Percentiles rank a stretch among this genome's conserved stretches.
These are phyloP conservation scores for Oceanites oceanicus DNA, from an alignment of 2,113 vertebrate species.

Conservation along the genomic window DNA sequence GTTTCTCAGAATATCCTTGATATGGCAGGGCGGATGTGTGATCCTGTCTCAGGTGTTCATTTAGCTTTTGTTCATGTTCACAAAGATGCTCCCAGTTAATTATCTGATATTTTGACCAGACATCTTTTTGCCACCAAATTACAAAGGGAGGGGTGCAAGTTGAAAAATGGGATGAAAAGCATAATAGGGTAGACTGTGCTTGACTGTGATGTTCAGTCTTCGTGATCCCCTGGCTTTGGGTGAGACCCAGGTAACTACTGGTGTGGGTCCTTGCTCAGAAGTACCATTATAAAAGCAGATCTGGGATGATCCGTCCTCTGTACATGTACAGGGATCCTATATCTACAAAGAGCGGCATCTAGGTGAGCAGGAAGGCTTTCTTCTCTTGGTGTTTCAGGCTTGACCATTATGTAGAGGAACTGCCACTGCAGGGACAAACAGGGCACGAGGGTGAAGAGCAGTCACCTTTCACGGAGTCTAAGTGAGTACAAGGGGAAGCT, in stretches of 20 bases:
- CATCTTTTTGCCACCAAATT: slow-evolving; percentile 7
- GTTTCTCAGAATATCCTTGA: neutral
- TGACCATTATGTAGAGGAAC: neutral
- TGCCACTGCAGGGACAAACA: neutral
- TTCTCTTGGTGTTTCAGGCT: neutral
- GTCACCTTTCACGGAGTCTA: fast-evolving
- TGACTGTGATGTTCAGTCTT: neutral
- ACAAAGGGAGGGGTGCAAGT: neutral
- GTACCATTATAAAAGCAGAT: neutral
- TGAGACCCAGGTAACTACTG: neutral
- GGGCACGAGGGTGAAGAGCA: neutral
- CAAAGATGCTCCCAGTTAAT: neutral
- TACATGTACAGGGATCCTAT: fast-evolving
- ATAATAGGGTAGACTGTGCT: neutral
- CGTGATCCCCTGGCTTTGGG: neutral
- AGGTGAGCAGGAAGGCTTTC: neutral
- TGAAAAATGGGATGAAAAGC: slow-evolving; percentile 18
- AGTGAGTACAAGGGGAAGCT: neutral
- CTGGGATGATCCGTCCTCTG: neutral
- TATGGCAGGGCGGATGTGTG: neutral
- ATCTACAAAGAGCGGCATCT: neutral
- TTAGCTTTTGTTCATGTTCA: neutral
- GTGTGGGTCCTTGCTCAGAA: neutral
- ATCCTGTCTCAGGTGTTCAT: neutral
- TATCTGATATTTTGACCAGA: neutral